These are phyloP conservation scores for Burhinus bistriatus DNA, from an alignment of 2,113 vertebrate species.

Conservation along the genomic window DNA sequence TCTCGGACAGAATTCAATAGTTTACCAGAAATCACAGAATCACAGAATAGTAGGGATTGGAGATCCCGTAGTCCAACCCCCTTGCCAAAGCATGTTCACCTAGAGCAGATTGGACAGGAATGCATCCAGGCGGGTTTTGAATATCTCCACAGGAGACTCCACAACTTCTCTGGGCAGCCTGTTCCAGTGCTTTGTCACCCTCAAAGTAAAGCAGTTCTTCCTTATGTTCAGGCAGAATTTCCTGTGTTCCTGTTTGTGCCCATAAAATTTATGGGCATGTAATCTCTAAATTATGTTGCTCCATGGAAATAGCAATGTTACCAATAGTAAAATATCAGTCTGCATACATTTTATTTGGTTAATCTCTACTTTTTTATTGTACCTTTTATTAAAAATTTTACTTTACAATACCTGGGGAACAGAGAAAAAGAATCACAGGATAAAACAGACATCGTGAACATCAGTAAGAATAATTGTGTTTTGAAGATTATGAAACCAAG, in stretches of 20 bases:
- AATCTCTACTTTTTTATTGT: neutral
- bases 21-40: too few relatives aligned
- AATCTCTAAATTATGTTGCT: neutral
- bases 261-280: neutral
- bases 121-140: too few relatives aligned
- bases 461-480: neutral
- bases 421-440: neutral
- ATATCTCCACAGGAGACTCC: too few relatives aligned
- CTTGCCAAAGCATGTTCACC: too few relatives aligned
- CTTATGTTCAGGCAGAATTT: too few relatives aligned
- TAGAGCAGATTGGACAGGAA: too few relatives aligned
- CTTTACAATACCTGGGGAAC: neutral
- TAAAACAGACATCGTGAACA: neutral
- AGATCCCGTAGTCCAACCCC: too few relatives aligned
- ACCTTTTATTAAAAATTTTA: neutral
- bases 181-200: too few relatives aligned
- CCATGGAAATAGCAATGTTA: neutral
- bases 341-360: neutral
- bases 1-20: neutral
- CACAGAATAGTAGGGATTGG: too few relatives aligned
- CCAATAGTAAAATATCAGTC: neutral
- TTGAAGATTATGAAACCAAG: neutral
- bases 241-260: too few relatives aligned
- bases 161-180: too few relatives aligned
- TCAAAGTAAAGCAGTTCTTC: too few relatives aligned